phyloP scores from a whole-genome alignment of 1,140 invertebrate species.

The Notospermus geniculatus region DNA sequence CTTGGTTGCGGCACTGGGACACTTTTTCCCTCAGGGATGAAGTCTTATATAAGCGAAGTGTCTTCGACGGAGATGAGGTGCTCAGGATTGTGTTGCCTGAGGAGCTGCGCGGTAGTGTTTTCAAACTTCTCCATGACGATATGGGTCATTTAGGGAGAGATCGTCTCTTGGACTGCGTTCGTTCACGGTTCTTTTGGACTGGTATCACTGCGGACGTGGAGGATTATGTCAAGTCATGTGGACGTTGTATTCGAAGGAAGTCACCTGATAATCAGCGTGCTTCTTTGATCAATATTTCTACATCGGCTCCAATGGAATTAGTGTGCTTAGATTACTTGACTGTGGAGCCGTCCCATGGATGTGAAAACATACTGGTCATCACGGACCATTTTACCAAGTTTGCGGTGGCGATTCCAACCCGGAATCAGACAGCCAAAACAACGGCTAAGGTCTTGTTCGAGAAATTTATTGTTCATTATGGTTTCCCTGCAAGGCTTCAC shows the following conservation, averaged over 20 bases:
- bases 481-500: too few species aligned
- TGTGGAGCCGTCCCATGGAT: too few species aligned
- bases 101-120: not conserved
- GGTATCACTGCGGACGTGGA: not conserved
- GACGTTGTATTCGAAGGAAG: constrained; percentile 17
- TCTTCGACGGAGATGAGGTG: too few species aligned
- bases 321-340: too few species aligned
- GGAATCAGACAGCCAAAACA: constrained; percentile 23
- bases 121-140: not conserved
- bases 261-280: not conserved
- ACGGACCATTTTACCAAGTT: too few species aligned
- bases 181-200: constrained; percentile 2
- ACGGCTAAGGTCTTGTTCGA: constrained; percentile 17
- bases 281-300: constrained; percentile 20
- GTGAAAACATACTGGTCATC: too few species aligned
- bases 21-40: constrained; percentile 2
- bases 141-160: not conserved
- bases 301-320: too few species aligned
- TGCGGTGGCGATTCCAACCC: too few species aligned
- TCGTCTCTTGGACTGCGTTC: not conserved
- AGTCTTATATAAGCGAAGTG: not conserved
- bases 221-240: too few species aligned
- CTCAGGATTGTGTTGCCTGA: not conserved
- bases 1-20: not conserved
- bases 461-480: constrained; percentile 21